Base-by-base conservation (phyloP, 2,797 vertebrate genomes). In the Rousettus madagascariensis region DNA sequence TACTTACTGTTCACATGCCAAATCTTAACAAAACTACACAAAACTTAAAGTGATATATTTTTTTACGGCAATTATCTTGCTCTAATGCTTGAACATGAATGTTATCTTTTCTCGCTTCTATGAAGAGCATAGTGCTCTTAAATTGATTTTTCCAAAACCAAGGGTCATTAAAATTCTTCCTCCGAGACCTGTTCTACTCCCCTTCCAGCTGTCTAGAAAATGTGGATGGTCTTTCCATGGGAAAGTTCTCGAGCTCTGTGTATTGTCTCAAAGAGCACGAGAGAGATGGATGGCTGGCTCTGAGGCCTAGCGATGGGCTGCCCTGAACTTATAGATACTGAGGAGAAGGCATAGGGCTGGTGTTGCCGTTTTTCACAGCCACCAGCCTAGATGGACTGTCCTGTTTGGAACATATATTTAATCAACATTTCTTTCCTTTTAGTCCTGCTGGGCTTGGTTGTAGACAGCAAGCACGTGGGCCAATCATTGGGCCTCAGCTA, bases 11-110 rank as follows among this genome's bases (percentile, higher is more conserved):
- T 95, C 53, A 78, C 69, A 82, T 74, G 55, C 72, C 53, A 68
- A 85, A 72, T 92, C 79, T 96, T 96, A 86, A 83, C 51, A 82
- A 94, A 85, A 63, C 38, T 53, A 22, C 79, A 20, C 61, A 90
- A 84, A n/a, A 46, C 24, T 36, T 82, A 77, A 80, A 95, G 71
- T 22, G 41, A 9, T 12, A 7, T 38, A 74, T 75, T 55, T 95
- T 57, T 87, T 46, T n/a, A 1, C 43, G 68, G 66, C 26, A 46
- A 13, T 16, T 53, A 2, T 85, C 19, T 51, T 69, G 61, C 3
- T 74, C 66, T 49, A 24, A 59, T 65, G 69, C 36, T 93, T 69
- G 86, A 69, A 93, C 93, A 66, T 79, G 22, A 95, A 53, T 30
- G 30, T 74, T 90, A 41, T 84, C 30, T 55, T 24, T 75, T 72